Conservation (phyloP, 2,888 invertebrate species). For the Agrochola lota region DNA sequence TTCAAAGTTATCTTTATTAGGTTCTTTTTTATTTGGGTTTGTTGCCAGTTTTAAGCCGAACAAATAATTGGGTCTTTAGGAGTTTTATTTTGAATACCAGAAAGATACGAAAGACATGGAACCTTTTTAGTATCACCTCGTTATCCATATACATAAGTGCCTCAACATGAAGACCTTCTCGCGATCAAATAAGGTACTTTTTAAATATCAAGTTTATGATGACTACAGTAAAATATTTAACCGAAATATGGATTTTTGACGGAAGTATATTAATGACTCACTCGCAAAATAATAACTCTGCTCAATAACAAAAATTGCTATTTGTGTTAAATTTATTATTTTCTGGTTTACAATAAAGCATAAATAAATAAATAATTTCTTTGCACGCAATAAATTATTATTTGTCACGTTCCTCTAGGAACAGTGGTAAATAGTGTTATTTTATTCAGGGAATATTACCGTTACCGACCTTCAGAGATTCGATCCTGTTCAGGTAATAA, state of each 20-base stretch:
- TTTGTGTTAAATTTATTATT: too few species aligned
- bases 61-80: neutral
- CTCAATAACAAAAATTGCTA: too few species aligned
- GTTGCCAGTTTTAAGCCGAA: neutral
- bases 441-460: slow-evolving; percentile 73
- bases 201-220: slow-evolving; percentile 11
- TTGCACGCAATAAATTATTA: slow-evolving; percentile 21
- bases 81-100: neutral
- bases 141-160: neutral
- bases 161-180: slow-evolving; percentile 20
- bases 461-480: slow-evolving; percentile 63
- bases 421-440: slow-evolving; percentile 61
- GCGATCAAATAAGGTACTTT: slow-evolving; percentile 8
- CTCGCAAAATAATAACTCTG: slow-evolving; percentile 8
- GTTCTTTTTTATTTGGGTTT: slow-evolving; percentile 1
- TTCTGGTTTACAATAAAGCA: too few species aligned
- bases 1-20: neutral
- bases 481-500: slow-evolving; percentile 74
- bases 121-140: slow-evolving; percentile 3
- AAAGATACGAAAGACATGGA: neutral
- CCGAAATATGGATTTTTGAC: slow-evolving; percentile 11
- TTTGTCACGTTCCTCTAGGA: slow-evolving; percentile 42
- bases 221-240: slow-evolving; percentile 13
- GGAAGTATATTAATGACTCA: slow-evolving; percentile 4
- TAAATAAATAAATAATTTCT: too few species aligned